Base-by-base conservation (phyloP, 2,113 vertebrate genomes). In the Notothenia coriiceps region DNA sequence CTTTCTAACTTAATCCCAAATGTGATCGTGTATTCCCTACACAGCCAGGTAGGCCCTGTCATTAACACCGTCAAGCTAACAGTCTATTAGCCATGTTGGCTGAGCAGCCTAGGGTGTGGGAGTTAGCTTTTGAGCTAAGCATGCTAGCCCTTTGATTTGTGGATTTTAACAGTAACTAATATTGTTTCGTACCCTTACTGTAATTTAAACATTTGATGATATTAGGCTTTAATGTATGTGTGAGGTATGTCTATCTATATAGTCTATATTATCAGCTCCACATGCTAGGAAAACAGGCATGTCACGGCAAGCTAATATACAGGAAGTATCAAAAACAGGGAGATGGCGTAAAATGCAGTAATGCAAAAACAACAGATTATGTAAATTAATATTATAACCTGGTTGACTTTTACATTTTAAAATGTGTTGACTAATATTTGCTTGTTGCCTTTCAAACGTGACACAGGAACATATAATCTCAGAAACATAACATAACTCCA, bases 281-380 rank as follows among this genome's bases (percentile, higher is more conserved):
- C 6, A 22, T 71, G 18, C 7, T 10, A 8, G 22, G 20, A 59
- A 0, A 78, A 66, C 61, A 57, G 51, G 20, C 50, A n/a, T 70
- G 61, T 70, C 40, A 35, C 10, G 64, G 56, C 69, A 47, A 20
- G 43, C 25, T 6, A 18, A n/a, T 40, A 8, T 1, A 2, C 47
- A 35, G 60, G 7, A 70, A 72, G 43, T 14, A 4, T 50, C 12
- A 14, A 12, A 46, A 47, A n/a, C 6, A 43, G 60, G 80, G 75
- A 81, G 83, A 60, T 85, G 82, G 69, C 6, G 18, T 17, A 22
- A 18, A 11, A 47, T 47, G 15, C 2, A 47, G 8, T 9, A 8
- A 18, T n/a, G 10, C 17, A 8, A 11, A n/a, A 51, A 18, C 0
- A 47, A 66, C 17, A 0, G 3, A 22, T 63, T 72, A 10, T 14